A percentile compares a stretch with the other conserved stretches of the same genome.
phyloP scores from a whole-genome alignment of 2,113 vertebrate genomes.

The Passer montanus region DNA sequence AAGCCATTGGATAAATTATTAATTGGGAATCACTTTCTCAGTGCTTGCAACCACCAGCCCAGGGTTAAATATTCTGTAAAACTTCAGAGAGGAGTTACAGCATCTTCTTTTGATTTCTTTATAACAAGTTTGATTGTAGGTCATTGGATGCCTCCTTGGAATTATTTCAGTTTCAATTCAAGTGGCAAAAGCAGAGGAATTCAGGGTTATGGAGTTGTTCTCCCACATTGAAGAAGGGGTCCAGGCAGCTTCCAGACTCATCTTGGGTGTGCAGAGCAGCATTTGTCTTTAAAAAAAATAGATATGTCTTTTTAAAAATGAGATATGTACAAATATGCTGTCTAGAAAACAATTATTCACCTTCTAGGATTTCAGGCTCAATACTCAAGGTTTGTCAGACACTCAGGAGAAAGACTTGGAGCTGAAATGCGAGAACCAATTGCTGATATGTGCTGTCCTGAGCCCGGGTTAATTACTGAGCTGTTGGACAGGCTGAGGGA shows the following conservation, averaged over 20 bases:
- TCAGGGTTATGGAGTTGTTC: background rate
- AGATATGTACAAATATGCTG: rapidly evolving
- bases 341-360: background rate
- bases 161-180: background rate
- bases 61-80: background rate
- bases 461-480: conserved; percentile 22
- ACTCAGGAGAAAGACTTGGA: background rate
- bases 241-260: background rate
- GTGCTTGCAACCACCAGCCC: background rate
- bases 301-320: background rate
- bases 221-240: background rate
- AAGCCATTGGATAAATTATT: conserved; percentile 13
- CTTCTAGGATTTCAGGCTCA: background rate
- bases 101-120: background rate
- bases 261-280: background rate
- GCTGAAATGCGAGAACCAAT: background rate
- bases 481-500: background rate
- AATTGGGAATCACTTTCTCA: background rate
- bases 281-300: background rate
- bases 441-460: background rate
- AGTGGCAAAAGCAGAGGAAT: background rate
- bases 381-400: background rate
- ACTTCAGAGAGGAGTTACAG: background rate
- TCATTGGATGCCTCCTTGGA: background rate
- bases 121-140: background rate